Evolutionary conservation across 2,113 vertebrate species (phyloP), one percentile per base, ranked within the genome.

Genomic region (Mandrillus leucophaeus): DNA sequence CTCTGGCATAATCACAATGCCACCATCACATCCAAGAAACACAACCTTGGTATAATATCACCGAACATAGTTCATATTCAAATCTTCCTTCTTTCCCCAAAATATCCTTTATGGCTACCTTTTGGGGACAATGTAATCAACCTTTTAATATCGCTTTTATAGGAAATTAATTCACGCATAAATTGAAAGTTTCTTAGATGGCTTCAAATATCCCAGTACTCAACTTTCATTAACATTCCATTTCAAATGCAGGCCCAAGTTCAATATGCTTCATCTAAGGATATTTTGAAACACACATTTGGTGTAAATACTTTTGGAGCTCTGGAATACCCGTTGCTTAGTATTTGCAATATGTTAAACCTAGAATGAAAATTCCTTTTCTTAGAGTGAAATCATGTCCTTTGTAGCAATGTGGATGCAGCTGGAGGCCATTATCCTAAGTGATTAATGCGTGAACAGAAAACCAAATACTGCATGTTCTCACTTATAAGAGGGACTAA

Each of bases 231-330:
- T 90, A 68, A 84, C 79, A 88, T 79, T 88, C 35, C 88, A 66
- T 93, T 93, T 88, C 23, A 61, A 91, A 84, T 27, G 23, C 27
- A 97, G 92, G 64, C 40, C 7, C 13, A 50, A 73, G 38, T 76
- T 90, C n/a, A 89, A 27, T 76, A 85, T 22, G 35, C 76, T 78
- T 82, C 45, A 90, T 80, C 59, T 96, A 66, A 88, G 17, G 27
- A 85, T 88, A 86, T 57, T 88, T 95, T 87, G n/a, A 93, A 93
- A 88, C 27, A 25, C 48, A 30, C 35, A 68, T 95, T 78, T 87
- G 76, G 30, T 16, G 3, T 93, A 95, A 90, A 93, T 93, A 57
- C 20, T 64, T 94, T 89, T 75, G 50, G 3, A 90, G 38, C 45
- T 82, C 59, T 82, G 23, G 59, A 90, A 68, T 93, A 57, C 5